phyloP scores from a whole-genome alignment of 1,140 invertebrate species.

The Drosophila neocordata region DNA sequence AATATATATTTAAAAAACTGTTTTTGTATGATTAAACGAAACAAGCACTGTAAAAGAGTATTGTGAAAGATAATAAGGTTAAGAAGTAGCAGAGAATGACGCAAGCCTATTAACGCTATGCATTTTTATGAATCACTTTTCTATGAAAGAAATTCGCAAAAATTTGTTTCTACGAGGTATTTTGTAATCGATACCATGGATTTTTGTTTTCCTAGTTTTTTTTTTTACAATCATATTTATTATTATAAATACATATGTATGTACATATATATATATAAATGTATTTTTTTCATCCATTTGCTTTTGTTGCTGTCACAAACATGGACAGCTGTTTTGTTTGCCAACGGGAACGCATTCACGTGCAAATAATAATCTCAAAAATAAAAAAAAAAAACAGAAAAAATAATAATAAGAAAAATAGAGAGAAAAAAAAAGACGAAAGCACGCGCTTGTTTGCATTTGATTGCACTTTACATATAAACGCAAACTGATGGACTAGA shows the following conservation, averaged over 20 bases:
- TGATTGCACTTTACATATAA: slow-evolving; percentile 65
- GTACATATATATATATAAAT: slow-evolving; percentile 34
- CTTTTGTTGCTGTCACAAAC: slow-evolving; percentile 45
- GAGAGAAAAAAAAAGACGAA: slow-evolving; percentile 27
- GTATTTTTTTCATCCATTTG: slow-evolving; percentile 63
- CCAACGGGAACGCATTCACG: slow-evolving; percentile 53
- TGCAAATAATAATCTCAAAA: slow-evolving; percentile 54
- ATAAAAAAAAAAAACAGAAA: neutral
- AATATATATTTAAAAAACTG: too few relatives aligned
- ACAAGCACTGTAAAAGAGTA: too few relatives aligned
- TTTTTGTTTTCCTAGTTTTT: slow-evolving; percentile 31
- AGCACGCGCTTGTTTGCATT: slow-evolving; percentile 78
- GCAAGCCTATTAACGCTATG: too few relatives aligned
- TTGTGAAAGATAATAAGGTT: too few relatives aligned
- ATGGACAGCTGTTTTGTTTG: slow-evolving; percentile 54
- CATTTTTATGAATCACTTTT: too few relatives aligned
- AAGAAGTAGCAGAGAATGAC: too few relatives aligned
- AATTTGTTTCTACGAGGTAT: neutral
- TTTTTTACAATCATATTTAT: slow-evolving; percentile 45
- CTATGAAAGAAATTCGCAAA: too few relatives aligned
- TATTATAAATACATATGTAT: slow-evolving; percentile 26
- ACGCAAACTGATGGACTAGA: slow-evolving; percentile 30
- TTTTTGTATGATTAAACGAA: too few relatives aligned
- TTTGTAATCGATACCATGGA: neutral
- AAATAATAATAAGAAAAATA: slow-evolving; percentile 40